Base-by-base conservation (phyloP, 2,113 vertebrate species). In the Merops nubicus region DNA sequence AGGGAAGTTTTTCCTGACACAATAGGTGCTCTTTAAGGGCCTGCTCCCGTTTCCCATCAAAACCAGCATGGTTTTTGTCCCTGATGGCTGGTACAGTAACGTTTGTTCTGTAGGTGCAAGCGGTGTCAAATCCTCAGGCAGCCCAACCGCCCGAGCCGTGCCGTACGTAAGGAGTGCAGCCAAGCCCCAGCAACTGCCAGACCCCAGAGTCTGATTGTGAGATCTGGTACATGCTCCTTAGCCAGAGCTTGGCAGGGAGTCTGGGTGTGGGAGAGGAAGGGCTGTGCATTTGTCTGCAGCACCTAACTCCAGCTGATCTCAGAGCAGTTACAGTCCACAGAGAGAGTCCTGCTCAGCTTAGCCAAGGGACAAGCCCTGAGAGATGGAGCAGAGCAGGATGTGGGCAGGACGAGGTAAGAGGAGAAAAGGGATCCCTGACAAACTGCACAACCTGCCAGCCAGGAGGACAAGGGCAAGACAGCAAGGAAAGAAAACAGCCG, bases 341-440 rank as follows among this genome's bases (percentile, higher is more conserved):
- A 65, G 88, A 92, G 80, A 93, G 91, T 89, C 89, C 74, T 86
- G 84, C 78, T 80, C 43, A 91, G 94, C 87, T 82, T 57, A 83
- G 83, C 76, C 36, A 20, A 70, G 74, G 68, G 64, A 74, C 17
- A 3, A 67, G 81, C 3, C 5, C 70, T 48, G 76, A 63, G 59
- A 80, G 73, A n/a, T 57, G 63, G 62, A 80, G 33, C 33, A 42
- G 89, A 74, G 70, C 3, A 21, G 63, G 62, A 53, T 82, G 36
- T 90, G 77, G 74, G 73, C 82, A 86, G 40, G 38, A 28, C 5
- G 1, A 91, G 62, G 76, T 72, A 43, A 62, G 56, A 47, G 50
- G 34, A 70, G 19, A 63, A 80, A 56, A 90, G 29, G 36, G 53
- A 57, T 91, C 67, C 72, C 79, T 79, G 36, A 33, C 88, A 69